Base-by-base conservation (phyloP, 2,888 invertebrate species). In the Drosophila robusta region DNA sequence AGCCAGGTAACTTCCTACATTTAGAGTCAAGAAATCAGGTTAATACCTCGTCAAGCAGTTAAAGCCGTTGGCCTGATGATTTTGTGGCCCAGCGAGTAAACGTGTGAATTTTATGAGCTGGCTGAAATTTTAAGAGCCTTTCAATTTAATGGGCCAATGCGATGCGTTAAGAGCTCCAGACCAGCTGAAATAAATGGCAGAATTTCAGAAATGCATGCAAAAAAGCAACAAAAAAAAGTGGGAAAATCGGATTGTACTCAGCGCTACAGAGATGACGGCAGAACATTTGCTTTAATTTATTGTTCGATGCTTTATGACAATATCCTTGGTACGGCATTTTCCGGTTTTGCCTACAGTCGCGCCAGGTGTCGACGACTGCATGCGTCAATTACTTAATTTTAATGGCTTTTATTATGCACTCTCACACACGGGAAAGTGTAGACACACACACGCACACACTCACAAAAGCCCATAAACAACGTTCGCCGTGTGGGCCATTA, bases 381-480 rank as follows among this genome's bases (percentile, higher is more conserved):
- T 61, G 75, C 75, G 71, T 78, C 75, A 82, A 82, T 78, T 78
- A 82, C 78, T 78, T 80, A 85, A 85, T 78, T 78, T 78, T 78
- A 78, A 78, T 78, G 82, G 71, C 70, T 57, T 81, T 81, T 78
- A 77, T 77, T 73, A 63, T 78, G 70, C 77, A 69, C 58, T 56
- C 76, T 47, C 60, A 54, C 54, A 56, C 26, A 55, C 22, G 55
- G 62, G 6, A 65, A 70, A 65, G 58, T 74, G 55, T 70, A 61
- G 38, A 67, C 76, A 61, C 32, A 12, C 9, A 36, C 22, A 4
- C 22, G 5, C 38, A 38, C n/a, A 47, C 7, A 49, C 4, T 5
- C 16, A 29, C 26, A 12, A n/a, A 11, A 14, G 58, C 18, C 49
- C 60, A 61, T 79, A 66, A 77, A 69, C 57, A 66, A 62, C 46